Evolutionary conservation across 2,888 invertebrate genomes (phyloP).

Genomic region (Masnerella sp.): DNA sequence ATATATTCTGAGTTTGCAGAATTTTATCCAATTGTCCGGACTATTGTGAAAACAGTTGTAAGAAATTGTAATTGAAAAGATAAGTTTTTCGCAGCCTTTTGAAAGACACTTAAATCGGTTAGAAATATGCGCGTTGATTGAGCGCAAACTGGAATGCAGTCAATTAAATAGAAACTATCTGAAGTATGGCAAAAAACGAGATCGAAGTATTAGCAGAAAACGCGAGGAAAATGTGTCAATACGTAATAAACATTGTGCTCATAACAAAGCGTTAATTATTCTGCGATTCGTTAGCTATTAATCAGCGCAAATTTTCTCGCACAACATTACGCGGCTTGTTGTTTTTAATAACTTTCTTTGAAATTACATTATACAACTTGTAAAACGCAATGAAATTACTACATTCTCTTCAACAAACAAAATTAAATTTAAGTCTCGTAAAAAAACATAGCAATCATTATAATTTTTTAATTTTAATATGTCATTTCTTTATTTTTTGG

Average conservation of each 20-base stretch:
- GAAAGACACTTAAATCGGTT: constrained; percentile 5
- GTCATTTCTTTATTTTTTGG: no score
- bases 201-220: constrained; percentile 38
- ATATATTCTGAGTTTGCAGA: no score
- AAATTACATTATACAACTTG: no score
- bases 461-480: no score
- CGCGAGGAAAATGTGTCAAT: constrained; percentile 44
- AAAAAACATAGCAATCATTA: no score
- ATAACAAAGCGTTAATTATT: constrained; percentile 4
- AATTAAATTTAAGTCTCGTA: no score
- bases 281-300: not conserved
- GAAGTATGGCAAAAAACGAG: constrained; percentile 35
- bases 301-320: not conserved
- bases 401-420: no score
- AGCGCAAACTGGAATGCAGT: constrained; percentile 24
- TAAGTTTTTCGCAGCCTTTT: not conserved
- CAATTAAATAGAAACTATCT: constrained; percentile 47
- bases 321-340: not conserved
- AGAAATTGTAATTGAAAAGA: not conserved
- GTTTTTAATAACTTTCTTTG: not conserved
- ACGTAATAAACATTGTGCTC: constrained; percentile 8
- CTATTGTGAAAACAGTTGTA: no score
- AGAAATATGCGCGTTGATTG: constrained; percentile 17
- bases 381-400: no score
- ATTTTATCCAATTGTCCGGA: no score